Base-by-base conservation (phyloP, 1,140 invertebrate genomes). In the Temnothorax nylanderi region DNA sequence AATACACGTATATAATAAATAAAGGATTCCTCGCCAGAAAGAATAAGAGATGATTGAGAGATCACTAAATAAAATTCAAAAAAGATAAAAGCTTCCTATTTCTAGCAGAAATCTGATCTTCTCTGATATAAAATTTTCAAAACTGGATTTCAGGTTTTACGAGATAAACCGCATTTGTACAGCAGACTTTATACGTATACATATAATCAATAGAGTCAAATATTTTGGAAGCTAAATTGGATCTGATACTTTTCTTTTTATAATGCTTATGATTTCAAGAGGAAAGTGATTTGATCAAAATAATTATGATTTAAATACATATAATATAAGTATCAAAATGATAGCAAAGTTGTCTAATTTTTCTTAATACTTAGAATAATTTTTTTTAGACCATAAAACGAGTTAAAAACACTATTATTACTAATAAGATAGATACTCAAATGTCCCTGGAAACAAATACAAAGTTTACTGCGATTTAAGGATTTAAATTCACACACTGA, bases 11-110 rank as follows among this genome's bases (percentile, higher is more conserved):
- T 18, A 80, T 44, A 65, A 44, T 26, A 3, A 41, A 41, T 21
- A 32, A 69, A 69, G 21, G 11, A 16, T 56, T 56, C 13, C 18
- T 2, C 21, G 65, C 32, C 5, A 44, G 54, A 13, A 58, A 54
- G 34, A n/a, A 18, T 47, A 47, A 41, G 10, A 82, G 11, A 34
- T 54, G 11, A 32, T 21, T 72, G 21, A 71, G 56, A 18, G 2
- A 47, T 82, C 37, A 54, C 3, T 6, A 41, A 72, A 72, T 56
- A 71, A 69, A 82, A 82, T 44, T 56, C 54, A 1, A 37, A 37
- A 32, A 56, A 54, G 34, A 58, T 41, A 10, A 32, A 58, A 72
- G 49, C 49, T 56, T 56, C 3, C 7, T 72, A 72, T 21, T 67
- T n/a, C 8, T 8, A 26, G 11, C 7, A 26, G 18, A 60, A 74